Percentiles rank a stretch among this genome's conserved stretches.
phyloP scores from a whole-genome alignment of 2,888 invertebrate species.

The Dusona sp. region DNA sequence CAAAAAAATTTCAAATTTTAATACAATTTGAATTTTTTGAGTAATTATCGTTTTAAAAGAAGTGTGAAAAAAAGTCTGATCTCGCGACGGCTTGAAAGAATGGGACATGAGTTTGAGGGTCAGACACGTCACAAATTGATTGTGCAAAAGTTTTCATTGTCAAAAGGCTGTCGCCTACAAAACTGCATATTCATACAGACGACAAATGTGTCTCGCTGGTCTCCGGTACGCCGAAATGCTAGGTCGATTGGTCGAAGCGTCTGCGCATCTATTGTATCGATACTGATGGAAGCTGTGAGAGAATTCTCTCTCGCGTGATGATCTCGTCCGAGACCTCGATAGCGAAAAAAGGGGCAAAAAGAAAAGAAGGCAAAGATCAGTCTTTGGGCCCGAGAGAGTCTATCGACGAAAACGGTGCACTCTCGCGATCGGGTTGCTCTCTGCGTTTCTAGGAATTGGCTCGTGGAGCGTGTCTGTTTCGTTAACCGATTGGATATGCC shows the following conservation, averaged over 20 bases:
- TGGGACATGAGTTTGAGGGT: background rate
- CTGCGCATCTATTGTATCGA: background rate
- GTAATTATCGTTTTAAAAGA: no score
- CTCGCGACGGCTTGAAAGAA: no score
- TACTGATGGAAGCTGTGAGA: conserved; percentile 13
- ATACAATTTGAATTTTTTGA: no score
- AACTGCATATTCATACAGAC: background rate
- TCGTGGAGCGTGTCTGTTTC: conserved; percentile 13
- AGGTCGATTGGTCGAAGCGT: background rate
- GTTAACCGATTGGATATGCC: conserved; percentile 73
- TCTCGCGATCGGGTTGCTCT: conserved; percentile 18
- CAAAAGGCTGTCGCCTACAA: background rate
- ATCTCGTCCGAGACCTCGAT: conserved; percentile 2
- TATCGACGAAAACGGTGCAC: conserved; percentile 17
- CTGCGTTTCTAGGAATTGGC: conserved; percentile 18
- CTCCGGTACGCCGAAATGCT: background rate
- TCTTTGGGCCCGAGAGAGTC: conserved; percentile 6
- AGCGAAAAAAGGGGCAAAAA: background rate
- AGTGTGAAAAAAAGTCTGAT: no score
- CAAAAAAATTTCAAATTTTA: no score
- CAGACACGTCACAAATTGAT: background rate
- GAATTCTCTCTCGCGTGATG: conserved; percentile 1
- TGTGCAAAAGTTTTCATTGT: background rate
- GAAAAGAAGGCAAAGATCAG: background rate
- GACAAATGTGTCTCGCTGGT: background rate